A percentile compares a stretch with the other conserved stretches of the same genome.
Conservation (phyloP, 2,113 vertebrate species). For the Rattus norvegicus region DNA sequence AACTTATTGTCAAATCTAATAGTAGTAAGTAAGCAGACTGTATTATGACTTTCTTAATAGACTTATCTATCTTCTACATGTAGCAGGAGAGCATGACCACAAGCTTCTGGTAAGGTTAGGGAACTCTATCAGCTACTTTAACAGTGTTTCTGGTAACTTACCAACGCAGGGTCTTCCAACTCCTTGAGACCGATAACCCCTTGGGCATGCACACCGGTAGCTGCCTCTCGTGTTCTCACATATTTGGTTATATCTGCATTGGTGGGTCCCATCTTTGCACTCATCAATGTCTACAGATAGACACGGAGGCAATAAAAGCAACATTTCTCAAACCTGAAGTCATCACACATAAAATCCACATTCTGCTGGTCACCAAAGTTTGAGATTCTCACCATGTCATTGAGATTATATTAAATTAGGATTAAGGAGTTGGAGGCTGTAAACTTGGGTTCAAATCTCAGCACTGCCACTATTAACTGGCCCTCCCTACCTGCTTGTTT, state of each 20-base stretch:
- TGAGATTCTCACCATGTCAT: neutral
- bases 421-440: neutral
- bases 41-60: neutral
- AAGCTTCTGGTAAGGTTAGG: neutral
- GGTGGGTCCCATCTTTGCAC: constrained; percentile 94
- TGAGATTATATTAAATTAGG: neutral
- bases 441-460: neutral
- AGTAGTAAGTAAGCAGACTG: neutral
- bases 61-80: neutral
- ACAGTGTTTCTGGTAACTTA: constrained; percentile 83
- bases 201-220: constrained; percentile 94
- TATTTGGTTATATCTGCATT: constrained; percentile 96
- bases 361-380: neutral
- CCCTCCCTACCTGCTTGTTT: neutral
- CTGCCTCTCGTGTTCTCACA: constrained; percentile 96
- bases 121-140: neutral
- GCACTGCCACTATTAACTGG: neutral
- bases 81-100: constrained; percentile 1
- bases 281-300: constrained; percentile 93
- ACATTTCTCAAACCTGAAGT: constrained; percentile 13
- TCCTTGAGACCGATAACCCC: constrained; percentile 94
- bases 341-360: neutral
- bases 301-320: constrained; percentile 48
- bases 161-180: constrained; percentile 92
- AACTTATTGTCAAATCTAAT: constrained; percentile 21